Base-by-base conservation (phyloP, 2,888 invertebrate species). In the Boloria selene region DNA sequence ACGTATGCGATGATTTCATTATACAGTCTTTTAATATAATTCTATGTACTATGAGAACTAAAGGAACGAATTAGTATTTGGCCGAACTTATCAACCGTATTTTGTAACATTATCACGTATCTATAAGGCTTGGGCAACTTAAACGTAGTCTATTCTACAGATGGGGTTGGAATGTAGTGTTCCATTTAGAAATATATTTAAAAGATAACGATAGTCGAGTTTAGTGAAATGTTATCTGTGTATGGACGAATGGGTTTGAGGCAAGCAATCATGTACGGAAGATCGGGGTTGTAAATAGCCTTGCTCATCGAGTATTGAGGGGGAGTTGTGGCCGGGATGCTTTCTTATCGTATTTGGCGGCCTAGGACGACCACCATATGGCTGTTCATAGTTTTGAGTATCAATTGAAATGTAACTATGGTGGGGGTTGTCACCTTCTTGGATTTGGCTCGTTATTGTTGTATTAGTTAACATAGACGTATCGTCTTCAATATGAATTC, bases 321-420 rank as follows among this genome's bases (percentile, higher is more conserved):
- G 90, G 68, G 90, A 86, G 68, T 85, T 86, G 72, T 87, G 89
- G 38, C 81, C 83, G 74, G 87, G 86, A 71, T 88, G 88, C 80
- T 92, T 92, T 74, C 90, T 86, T 69, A 91, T 79, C 59, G 90
- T 87, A 75, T 88, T 87, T 77, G 90, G 87, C 72, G 91, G 90
- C 78, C 91, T 87, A 64, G 88, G 86, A 61, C 92, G 83, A 65
- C 92, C 88, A 63, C 87, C 83, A 72, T 92, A 92, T 26, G 92
- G 90, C 74, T 91, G 91, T 70, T 93, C 93, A 71, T 93, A 93
- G 77, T 91, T 92, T 78, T 93, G 92, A 70, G 93, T 88, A 75
- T 95, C 94, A 72, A 95, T 95, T 67, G 94, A 94, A 78, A 95
- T 94, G 81, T 95, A 95, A 85, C 95, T 95, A 77, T 95, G 95